Conservation (phyloP, 2,797 vertebrate species). For the Loriculus beryllinus region DNA sequence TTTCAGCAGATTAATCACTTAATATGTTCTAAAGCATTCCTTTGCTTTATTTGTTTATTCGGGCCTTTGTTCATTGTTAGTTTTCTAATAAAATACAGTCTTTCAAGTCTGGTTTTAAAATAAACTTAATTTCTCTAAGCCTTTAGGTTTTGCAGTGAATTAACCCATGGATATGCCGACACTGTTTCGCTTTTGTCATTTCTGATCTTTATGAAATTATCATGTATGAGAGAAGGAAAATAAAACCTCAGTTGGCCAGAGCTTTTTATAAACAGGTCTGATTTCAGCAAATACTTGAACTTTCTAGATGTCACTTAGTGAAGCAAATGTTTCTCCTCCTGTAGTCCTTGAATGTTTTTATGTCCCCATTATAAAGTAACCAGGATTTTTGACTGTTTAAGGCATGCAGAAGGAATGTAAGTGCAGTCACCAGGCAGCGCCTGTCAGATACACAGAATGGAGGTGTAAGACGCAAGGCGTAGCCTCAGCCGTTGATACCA, state of each 20-base stretch:
- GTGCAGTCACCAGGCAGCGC: not conserved
- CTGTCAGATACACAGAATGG: not conserved
- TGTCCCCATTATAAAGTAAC: not conserved
- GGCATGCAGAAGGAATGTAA: not conserved
- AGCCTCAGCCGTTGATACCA: not conserved
- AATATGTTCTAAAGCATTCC: conserved; percentile 52
- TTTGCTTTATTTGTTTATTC: conserved; percentile 43
- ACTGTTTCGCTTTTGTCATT: not conserved
- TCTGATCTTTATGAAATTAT: not conserved
- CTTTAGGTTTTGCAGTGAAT: conserved; percentile 1
- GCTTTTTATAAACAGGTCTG: not conserved
- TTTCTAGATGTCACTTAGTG: not conserved
- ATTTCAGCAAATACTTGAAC: not conserved
- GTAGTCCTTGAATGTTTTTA: not conserved
- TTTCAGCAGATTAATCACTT: conserved; percentile 55
- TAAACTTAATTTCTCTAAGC: not conserved
- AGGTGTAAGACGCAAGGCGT: not conserved
- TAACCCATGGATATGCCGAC: not conserved
- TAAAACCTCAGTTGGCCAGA: not conserved
- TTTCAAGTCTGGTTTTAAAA: conserved; percentile 56
- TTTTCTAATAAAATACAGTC: conserved; percentile 38
- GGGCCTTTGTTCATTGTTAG: conserved; percentile 41
- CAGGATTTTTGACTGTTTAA: not conserved
- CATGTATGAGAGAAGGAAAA: conserved; percentile 2
- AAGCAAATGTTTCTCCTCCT: not conserved